These are phyloP conservation scores for Mirounga angustirostris DNA, from an alignment of 2,113 vertebrate species.

Conservation along the genomic window DNA sequence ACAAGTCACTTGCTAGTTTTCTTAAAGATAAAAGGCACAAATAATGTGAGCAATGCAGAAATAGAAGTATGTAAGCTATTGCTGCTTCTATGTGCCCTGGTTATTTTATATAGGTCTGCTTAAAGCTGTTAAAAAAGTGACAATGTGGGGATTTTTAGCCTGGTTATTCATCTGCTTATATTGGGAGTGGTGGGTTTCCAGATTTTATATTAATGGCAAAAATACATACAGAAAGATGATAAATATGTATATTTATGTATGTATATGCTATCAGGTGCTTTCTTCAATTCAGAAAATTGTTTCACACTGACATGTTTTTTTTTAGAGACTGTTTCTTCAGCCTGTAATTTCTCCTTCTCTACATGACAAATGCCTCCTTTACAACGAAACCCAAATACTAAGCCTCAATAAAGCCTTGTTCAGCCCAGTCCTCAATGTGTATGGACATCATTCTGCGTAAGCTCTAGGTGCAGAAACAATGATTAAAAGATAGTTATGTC, in stretches of 20 bases:
- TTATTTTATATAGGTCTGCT: neutral
- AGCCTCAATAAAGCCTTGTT: neutral
- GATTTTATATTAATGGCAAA: constrained; percentile 19
- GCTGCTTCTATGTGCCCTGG: neutral
- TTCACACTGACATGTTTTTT: neutral
- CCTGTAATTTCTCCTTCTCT: neutral
- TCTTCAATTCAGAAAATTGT: neutral
- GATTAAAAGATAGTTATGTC: neutral
- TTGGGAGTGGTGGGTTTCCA: neutral
- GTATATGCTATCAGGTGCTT: neutral
- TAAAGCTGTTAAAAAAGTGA: neutral
- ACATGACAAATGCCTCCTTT: neutral
- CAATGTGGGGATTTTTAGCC: neutral
- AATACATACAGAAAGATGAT: neutral
- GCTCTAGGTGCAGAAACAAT: neutral
- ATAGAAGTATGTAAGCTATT: neutral
- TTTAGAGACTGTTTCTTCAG: neutral
- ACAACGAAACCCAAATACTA: neutral
- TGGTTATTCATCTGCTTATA: neutral
- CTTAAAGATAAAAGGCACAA: neutral
- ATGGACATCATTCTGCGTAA: neutral
- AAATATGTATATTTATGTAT: neutral
- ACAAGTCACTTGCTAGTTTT: neutral
- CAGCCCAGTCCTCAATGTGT: neutral
- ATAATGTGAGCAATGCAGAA: neutral